Base-by-base conservation (phyloP, 2,113 vertebrate species). In the Aldabrachelys gigantea region DNA sequence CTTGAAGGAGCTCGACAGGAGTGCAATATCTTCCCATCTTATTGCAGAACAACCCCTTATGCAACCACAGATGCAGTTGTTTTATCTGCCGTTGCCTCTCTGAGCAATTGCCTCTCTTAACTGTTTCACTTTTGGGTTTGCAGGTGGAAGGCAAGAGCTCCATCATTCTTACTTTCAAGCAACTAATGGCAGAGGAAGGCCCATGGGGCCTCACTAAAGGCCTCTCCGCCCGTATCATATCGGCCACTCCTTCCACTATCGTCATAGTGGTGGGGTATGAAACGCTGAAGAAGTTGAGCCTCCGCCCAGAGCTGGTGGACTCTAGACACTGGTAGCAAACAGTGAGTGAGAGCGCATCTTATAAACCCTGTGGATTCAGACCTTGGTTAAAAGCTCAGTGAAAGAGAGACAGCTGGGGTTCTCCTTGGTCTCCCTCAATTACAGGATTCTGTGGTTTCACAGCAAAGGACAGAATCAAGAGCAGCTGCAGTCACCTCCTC, bases 221-320 rank as follows among this genome's bases (percentile, higher is more conserved):
- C 8, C 98, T 99, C 31, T 99, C 99, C 0, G 99, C 99, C 29
- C 98, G 99, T 65, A 99, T 99, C 98, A 99, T 99, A 85, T 99
- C 99, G 0, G 98, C 99, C 90, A 98, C 98, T 1, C 99, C 99
- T 11, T 99, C 99, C 11, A 99, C 99, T 82, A 98, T 99, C 1
- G 98, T 99, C 97, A 99, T 99, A 2, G 99, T 99, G 93, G 99
- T 99, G 69, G 99, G 99, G 1, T 99, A 99, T 0, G 99, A 99
- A 95, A 99, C 99, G 0, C 98, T 99, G 93, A 99, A 99, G 98
- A 99, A 99, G 90, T 98, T 99, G 87, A 99, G 99, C 97, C 98
- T 99, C 44, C 98, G 99, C 4, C 98, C 99, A 0, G 99, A 99
- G 89, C 98, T 99, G 95, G 98, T 99, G 22, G 98, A 99, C 86